These are phyloP conservation scores for Strigamia maritima DNA, from an alignment of 2,888 invertebrate species.

Conservation along the genomic window DNA sequence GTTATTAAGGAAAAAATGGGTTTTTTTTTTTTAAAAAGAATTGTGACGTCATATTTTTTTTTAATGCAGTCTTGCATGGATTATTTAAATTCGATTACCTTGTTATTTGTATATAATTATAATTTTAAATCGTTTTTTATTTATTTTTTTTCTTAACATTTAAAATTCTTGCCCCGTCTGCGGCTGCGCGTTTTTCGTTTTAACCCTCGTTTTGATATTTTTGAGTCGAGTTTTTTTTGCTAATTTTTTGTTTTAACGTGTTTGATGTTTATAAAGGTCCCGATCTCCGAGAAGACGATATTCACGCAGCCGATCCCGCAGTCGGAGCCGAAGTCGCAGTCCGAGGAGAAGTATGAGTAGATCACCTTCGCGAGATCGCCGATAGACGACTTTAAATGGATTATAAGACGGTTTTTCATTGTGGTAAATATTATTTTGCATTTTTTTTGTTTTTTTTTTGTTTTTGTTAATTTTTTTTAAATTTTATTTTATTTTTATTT, in stretches of 20 bases:
- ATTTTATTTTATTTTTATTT: neutral
- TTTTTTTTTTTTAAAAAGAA: neutral
- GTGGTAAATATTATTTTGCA: neutral
- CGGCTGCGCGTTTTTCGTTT: constrained; percentile 11
- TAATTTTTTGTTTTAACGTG: neutral
- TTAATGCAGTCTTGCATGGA: neutral
- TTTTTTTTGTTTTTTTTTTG: neutral
- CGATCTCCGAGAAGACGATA: constrained; percentile 41
- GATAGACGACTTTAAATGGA: constrained; percentile 13
- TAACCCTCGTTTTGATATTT: neutral
- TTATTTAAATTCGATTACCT: neutral
- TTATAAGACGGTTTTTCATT: neutral
- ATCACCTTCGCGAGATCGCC: constrained; percentile 39
- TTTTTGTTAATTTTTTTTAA: neutral
- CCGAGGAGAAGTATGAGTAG: constrained; percentile 39
- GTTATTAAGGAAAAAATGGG: neutral
- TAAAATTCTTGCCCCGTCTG: neutral
- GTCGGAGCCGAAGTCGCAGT: constrained; percentile 40
- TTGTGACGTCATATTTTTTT: neutral
- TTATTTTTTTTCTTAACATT: neutral
- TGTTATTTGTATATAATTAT: neutral
- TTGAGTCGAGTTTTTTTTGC: neutral
- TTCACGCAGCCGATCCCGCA: constrained; percentile 40
- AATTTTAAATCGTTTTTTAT: neutral
- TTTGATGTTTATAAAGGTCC: constrained; percentile 38